Evolutionary conservation across 2,113 vertebrate species (phyloP).

Genomic region (Thamnaconus septentrionalis): DNA sequence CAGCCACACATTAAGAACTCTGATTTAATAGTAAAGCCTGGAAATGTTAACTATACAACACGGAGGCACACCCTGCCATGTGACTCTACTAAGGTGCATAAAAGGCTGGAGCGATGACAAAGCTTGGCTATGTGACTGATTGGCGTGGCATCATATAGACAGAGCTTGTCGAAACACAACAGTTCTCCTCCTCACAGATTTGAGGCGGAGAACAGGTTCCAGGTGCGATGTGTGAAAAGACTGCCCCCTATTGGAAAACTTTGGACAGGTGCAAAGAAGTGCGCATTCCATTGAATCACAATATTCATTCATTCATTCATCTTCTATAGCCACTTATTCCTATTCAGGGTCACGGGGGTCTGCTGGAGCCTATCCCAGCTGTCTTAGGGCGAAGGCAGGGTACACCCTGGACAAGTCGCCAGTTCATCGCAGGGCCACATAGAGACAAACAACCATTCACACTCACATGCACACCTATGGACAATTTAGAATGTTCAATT

Average conservation of each 20-base stretch:
- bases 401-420: too few species aligned
- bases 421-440: too few species aligned
- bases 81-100: background rate
- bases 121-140: too few species aligned
- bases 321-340: too few species aligned
- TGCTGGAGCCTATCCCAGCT: too few species aligned
- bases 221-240: conserved; percentile 21
- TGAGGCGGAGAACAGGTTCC: conserved; percentile 9
- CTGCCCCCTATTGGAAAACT: conserved; percentile 60
- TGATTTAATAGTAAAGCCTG: background rate
- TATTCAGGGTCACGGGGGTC: too few species aligned
- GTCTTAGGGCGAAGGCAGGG: too few species aligned
- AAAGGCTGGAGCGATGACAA: too few species aligned
- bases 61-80: background rate
- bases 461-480: too few species aligned
- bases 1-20: background rate
- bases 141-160: background rate
- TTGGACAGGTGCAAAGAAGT: conserved; percentile 9
- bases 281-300: background rate
- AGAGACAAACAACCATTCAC: too few species aligned
- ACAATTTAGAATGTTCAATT: too few species aligned
- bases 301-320: too few species aligned
- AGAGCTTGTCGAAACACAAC: conserved; percentile 10
- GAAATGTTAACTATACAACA: background rate
- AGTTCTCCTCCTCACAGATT: background rate